These are phyloP conservation scores for Corythornis vintsioides DNA, from an alignment of 2,113 vertebrate genomes.

Conservation along the genomic window DNA sequence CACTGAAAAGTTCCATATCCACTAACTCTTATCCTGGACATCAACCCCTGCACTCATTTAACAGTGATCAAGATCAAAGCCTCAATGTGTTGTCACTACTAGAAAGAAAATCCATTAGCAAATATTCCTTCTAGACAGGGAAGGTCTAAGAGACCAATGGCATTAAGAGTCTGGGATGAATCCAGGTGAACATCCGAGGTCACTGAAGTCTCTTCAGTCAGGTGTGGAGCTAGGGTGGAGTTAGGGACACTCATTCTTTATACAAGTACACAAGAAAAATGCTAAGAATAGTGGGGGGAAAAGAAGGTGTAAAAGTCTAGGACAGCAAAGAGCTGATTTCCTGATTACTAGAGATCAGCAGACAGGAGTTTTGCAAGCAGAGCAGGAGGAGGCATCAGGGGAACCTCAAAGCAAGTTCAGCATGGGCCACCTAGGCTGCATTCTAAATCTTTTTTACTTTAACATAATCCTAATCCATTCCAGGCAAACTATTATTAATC, in stretches of 20 bases:
- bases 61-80: neutral
- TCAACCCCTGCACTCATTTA: neutral
- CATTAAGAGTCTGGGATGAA: neutral
- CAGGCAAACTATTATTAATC: neutral
- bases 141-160: neutral
- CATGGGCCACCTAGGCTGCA: neutral
- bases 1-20: neutral
- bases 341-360: neutral
- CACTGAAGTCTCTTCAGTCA: neutral
- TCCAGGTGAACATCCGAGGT: neutral
- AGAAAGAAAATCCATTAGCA: neutral
- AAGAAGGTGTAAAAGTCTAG: neutral
- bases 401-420: conserved; percentile 13
- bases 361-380: neutral
- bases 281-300: neutral
- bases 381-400: neutral
- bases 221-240: neutral
- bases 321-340: neutral
- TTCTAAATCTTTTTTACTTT: neutral
- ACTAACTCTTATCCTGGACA: neutral
- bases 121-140: neutral
- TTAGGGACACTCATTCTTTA: neutral
- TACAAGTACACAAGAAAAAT: neutral
- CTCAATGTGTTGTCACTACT: neutral
- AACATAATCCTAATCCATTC: neutral